Percentiles rank a stretch among this genome's conserved stretches.
phyloP scores from a whole-genome alignment of 2,113 vertebrate genomes.

The Tragelaphus imberbis region DNA sequence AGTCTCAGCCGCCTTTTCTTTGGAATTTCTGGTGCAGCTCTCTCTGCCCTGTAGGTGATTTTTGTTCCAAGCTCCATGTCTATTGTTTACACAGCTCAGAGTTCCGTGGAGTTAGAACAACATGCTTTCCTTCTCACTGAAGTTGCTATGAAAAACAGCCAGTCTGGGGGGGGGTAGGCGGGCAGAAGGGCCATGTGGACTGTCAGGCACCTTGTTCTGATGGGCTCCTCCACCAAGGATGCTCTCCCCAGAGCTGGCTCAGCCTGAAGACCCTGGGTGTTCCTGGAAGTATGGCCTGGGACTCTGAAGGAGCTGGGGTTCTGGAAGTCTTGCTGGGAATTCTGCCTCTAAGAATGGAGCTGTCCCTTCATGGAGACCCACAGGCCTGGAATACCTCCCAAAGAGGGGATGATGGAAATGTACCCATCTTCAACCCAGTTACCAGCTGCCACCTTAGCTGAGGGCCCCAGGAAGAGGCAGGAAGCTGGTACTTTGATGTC shows the following conservation, averaged over 20 bases:
- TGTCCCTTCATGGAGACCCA: not conserved
- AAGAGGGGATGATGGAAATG: not conserved
- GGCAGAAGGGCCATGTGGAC: not conserved
- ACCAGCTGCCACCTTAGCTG: not conserved
- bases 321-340: not conserved
- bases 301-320: not conserved
- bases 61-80: constrained; percentile 15
- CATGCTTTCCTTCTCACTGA: constrained; percentile 25
- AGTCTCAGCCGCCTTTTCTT: not conserved
- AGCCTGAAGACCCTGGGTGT: not conserved
- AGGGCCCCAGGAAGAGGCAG: not conserved
- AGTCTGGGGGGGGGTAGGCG: rapidly evolving
- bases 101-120: constrained; percentile 37
- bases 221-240: not conserved
- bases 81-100: constrained; percentile 42
- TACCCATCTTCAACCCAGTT: not conserved
- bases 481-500: not conserved
- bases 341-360: not conserved
- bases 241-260: not conserved
- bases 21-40: not conserved
- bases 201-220: not conserved
- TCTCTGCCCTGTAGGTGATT: constrained; percentile 11
- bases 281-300: not conserved
- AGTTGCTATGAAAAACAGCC: constrained; percentile 15
- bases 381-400: not conserved